phyloP scores from a whole-genome alignment of 1,140 invertebrate species.

The Arctopsyche grandis region DNA sequence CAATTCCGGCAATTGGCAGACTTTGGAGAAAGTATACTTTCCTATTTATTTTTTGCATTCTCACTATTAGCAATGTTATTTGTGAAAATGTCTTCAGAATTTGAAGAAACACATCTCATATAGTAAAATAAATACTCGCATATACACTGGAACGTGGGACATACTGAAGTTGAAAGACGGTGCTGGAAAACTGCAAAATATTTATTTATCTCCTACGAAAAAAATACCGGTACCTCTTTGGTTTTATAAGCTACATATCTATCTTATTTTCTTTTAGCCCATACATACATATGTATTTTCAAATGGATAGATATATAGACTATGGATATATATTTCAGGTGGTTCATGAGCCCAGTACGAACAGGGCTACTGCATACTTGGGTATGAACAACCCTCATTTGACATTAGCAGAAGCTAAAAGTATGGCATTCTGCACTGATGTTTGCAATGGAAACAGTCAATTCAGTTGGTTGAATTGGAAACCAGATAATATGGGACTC shows the following conservation, averaged over 20 bases:
- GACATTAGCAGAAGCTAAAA: conserved; percentile 58
- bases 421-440: conserved; percentile 69
- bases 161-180: conserved; percentile 59
- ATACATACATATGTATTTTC: no score
- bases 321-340: conserved; percentile 59
- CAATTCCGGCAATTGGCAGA: conserved; percentile 74
- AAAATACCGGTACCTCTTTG: conserved; percentile 62
- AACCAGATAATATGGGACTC: conserved; percentile 63
- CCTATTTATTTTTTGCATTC: no score
- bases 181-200: conserved; percentile 56
- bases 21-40: conserved; percentile 62
- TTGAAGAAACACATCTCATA: conserved; percentile 59
- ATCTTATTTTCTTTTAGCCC: conserved; percentile 15
- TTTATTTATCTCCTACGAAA: conserved; percentile 58
- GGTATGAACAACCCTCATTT: conserved; percentile 74
- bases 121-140: conserved; percentile 58
- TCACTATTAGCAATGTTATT: no score
- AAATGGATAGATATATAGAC: conserved; percentile 24
- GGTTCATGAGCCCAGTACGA: conserved; percentile 65
- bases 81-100: conserved; percentile 57
- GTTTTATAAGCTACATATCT: conserved; percentile 60
- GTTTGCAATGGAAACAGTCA: conserved; percentile 65
- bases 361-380: conserved; percentile 69
- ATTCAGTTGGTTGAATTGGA: conserved; percentile 67
- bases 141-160: conserved; percentile 63